Conservation (phyloP, 2,888 invertebrate species). For the Heliconius ismenius region DNA sequence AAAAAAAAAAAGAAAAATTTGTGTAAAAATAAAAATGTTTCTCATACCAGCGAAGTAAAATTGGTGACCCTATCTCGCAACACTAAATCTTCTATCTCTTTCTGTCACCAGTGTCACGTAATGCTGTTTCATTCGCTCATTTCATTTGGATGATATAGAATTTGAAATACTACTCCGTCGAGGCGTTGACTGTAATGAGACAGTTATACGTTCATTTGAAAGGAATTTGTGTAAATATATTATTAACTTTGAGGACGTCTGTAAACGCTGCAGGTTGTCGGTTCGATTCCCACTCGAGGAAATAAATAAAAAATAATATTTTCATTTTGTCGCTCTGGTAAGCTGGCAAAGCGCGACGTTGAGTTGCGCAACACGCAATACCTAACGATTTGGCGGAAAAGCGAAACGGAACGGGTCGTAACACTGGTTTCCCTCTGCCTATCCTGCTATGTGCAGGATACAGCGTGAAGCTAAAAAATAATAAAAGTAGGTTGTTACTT, state of each 20-base stretch:
- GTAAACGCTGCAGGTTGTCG: too few relatives aligned
- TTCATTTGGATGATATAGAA: slow-evolving; percentile 24
- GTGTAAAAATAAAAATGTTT: background rate
- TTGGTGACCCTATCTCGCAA: slow-evolving; percentile 41
- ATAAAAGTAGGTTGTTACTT: background rate
- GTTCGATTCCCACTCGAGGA: too few relatives aligned
- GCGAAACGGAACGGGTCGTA: too few relatives aligned
- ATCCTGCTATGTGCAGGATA: too few relatives aligned
- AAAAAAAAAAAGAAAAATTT: background rate
- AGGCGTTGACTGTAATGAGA: slow-evolving; percentile 33
- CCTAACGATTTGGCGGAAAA: too few relatives aligned
- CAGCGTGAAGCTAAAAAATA: too few relatives aligned
- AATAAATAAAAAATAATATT: too few relatives aligned
- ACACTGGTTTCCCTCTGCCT: too few relatives aligned
- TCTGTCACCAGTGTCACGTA: slow-evolving; percentile 47
- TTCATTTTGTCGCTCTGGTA: too few relatives aligned
- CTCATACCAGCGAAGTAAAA: background rate
- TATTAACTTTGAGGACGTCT: background rate
- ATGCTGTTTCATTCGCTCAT: slow-evolving; percentile 30
- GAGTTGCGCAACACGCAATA: too few relatives aligned
- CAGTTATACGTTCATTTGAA: slow-evolving; percentile 25
- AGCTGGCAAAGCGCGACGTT: too few relatives aligned
- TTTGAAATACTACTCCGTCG: slow-evolving; percentile 28
- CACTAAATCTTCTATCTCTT: slow-evolving; percentile 43
- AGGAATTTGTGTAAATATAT: slow-evolving; percentile 16